Evolutionary conservation across 2,888 invertebrate species (phyloP).

Genomic region (Phyllotreta cruciferae): DNA sequence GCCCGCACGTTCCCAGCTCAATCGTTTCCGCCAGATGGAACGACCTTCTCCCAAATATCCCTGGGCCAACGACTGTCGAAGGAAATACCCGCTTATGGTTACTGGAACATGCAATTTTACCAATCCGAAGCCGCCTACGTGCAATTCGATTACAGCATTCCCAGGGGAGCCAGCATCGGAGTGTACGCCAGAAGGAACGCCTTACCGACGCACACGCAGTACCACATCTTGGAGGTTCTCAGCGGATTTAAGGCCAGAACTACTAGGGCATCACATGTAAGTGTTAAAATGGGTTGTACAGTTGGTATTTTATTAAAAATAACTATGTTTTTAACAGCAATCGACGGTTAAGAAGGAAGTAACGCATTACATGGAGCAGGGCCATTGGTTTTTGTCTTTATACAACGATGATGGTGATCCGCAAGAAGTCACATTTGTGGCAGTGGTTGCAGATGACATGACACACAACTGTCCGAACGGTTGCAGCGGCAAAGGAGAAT

Average conservation of each 20-base stretch:
- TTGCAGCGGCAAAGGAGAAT: constrained; percentile 96
- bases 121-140: constrained; percentile 94
- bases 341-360: constrained; percentile 90
- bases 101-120: constrained; percentile 98
- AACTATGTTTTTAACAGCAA: constrained; percentile 57
- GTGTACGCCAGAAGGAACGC: constrained; percentile 94
- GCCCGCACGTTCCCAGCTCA: constrained; percentile 88
- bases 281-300: constrained; percentile 54
- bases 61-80: constrained; percentile 87
- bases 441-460: constrained; percentile 88
- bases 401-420: constrained; percentile 96
- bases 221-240: constrained; percentile 93
- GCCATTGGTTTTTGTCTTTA: constrained; percentile 94
- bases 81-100: constrained; percentile 91
- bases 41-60: constrained; percentile 88
- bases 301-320: neutral
- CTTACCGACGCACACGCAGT: constrained; percentile 94
- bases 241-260: constrained; percentile 88
- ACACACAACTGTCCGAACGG: constrained; percentile 95
- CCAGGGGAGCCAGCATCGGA: constrained; percentile 90
- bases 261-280: constrained; percentile 86
- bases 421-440: constrained; percentile 85
- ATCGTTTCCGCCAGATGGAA: constrained; percentile 91
- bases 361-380: constrained; percentile 94
- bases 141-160: constrained; percentile 93